phyloP scores from a whole-genome alignment of 2,113 vertebrate genomes.

The Nothocercus julius region DNA sequence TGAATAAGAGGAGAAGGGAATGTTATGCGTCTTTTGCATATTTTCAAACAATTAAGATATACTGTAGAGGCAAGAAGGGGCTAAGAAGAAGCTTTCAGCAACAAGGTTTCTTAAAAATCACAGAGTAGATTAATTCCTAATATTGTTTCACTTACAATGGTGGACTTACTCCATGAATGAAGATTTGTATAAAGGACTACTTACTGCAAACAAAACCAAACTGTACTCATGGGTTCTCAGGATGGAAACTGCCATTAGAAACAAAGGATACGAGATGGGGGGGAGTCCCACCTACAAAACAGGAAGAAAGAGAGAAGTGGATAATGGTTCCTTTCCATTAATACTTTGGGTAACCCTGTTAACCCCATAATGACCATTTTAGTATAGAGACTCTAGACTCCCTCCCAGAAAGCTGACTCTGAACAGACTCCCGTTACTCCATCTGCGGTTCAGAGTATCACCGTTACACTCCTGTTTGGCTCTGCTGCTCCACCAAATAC shows the following conservation, averaged over 20 bases:
- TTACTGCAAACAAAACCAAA: slow-evolving; percentile 42
- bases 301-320: slow-evolving; percentile 54
- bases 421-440: not conserved
- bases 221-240: slow-evolving; percentile 31
- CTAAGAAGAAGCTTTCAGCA: slow-evolving; percentile 10
- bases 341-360: not conserved
- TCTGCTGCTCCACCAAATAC: not conserved
- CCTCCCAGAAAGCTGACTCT: not conserved
- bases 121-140: slow-evolving; percentile 51
- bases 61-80: not conserved
- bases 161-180: slow-evolving; percentile 45
- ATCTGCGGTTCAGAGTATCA: not conserved
- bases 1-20: not conserved
- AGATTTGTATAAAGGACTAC: slow-evolving; percentile 30
- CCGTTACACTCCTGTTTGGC: not conserved
- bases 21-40: not conserved
- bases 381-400: not conserved
- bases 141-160: slow-evolving; percentile 58
- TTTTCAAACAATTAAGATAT: not conserved
- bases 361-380: not conserved
- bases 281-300: slow-evolving; percentile 46
- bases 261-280: slow-evolving; percentile 48
- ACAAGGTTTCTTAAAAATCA: not conserved
- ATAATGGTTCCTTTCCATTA: slow-evolving; percentile 25
- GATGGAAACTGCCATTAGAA: slow-evolving; percentile 46